Conservation (phyloP, 1,140 invertebrate genomes). For the Plodia interpunctella region DNA sequence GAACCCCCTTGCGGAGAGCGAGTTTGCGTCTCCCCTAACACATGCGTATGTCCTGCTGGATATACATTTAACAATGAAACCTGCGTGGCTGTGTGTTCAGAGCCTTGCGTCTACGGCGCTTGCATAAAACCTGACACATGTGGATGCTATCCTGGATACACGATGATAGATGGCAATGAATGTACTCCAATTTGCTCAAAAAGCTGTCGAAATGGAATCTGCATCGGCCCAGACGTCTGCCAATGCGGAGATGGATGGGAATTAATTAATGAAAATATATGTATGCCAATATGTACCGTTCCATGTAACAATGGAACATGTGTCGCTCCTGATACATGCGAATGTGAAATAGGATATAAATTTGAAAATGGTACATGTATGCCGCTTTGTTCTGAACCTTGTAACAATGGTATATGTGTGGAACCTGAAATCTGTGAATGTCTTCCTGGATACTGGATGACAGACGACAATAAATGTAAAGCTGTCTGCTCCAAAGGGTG, state of each 20-base stretch:
- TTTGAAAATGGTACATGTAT: no score
- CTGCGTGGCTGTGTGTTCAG: not conserved
- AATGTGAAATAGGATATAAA: conserved; percentile 52
- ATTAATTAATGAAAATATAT: conserved; percentile 27
- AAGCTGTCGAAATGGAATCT: conserved; percentile 68
- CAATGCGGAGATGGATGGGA: conserved; percentile 35
- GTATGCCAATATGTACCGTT: conserved; percentile 75
- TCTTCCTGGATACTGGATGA: conserved; percentile 21
- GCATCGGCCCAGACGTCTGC: conserved; percentile 72
- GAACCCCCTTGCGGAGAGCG: not conserved
- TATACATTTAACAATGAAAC: not conserved
- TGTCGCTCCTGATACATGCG: conserved; percentile 61
- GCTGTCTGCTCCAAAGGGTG: conserved; percentile 27
- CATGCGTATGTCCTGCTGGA: not conserved
- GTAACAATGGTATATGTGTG: conserved; percentile 21
- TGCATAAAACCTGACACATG: conserved; percentile 23
- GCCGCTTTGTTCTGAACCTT: no score
- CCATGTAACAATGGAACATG: conserved; percentile 73
- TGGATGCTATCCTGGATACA: conserved; percentile 26
- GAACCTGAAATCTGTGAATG: conserved; percentile 26
- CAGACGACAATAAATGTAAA: not conserved
- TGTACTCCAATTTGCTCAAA: conserved; percentile 18
- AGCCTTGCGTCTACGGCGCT: conserved; percentile 7
- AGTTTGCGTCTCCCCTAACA: not conserved
- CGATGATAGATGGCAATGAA: conserved; percentile 7